Evolutionary conservation across 2,113 vertebrate species (phyloP).

Genomic region (Salvelinus fontinalis): DNA sequence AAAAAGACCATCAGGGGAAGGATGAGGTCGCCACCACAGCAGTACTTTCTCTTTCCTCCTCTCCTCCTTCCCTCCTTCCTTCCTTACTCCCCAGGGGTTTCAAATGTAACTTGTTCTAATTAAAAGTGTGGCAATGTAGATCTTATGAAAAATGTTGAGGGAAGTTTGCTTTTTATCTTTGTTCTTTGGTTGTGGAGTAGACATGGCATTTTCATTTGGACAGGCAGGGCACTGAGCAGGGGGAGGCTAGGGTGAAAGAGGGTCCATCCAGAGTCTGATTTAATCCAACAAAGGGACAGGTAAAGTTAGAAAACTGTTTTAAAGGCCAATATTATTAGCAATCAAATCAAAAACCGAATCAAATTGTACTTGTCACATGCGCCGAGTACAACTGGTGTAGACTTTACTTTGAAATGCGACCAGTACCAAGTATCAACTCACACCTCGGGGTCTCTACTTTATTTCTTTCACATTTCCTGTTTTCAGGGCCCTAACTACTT

Average conservation of each 20-base stretch:
- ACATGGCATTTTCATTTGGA: slow-evolving; percentile 21
- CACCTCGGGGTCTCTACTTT: no score
- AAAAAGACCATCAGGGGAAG: slow-evolving; percentile 58
- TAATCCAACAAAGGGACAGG: background rate
- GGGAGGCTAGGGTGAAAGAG: slow-evolving; percentile 19
- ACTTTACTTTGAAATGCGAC: no score
- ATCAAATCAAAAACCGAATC: no score
- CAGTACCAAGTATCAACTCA: no score
- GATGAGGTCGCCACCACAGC: slow-evolving; percentile 30
- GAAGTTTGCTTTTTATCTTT: slow-evolving; percentile 41
- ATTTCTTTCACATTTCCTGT: no score
- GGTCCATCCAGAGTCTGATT: slow-evolving; percentile 21
- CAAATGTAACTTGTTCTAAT: slow-evolving; percentile 49
- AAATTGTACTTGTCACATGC: no score
- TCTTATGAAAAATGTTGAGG: slow-evolving; percentile 10
- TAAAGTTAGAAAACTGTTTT: no score
- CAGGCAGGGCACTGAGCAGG: slow-evolving; percentile 31
- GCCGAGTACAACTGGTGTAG: no score
- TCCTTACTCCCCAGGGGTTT: slow-evolving; percentile 42
- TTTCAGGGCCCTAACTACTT: no score
- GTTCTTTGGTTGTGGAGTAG: slow-evolving; percentile 1
- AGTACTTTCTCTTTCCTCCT: slow-evolving; percentile 32
- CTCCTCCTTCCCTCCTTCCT: slow-evolving; percentile 25
- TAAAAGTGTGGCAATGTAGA: slow-evolving; percentile 50
- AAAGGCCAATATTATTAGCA: no score